Percentiles rank a stretch among this genome's conserved stretches.
These are phyloP conservation scores for Zaprionus davidi DNA, from an alignment of 1,140 invertebrate species.

Conservation along the genomic window DNA sequence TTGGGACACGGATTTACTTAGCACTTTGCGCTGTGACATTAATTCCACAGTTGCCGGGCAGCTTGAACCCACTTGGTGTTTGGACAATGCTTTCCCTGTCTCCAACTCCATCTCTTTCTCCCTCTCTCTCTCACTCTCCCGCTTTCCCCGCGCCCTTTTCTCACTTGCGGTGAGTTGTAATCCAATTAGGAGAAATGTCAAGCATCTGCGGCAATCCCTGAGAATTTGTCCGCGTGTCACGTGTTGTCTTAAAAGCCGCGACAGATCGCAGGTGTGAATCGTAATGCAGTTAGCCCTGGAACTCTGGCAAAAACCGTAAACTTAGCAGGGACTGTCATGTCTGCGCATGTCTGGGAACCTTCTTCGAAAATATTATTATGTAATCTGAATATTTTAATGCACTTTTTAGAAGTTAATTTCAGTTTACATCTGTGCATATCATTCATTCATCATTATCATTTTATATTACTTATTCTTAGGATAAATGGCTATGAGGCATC, in stretches of 20 bases:
- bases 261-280: conserved; percentile 56
- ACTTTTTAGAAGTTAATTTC: too few species aligned
- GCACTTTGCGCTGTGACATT: conserved; percentile 66
- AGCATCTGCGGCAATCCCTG: conserved; percentile 42
- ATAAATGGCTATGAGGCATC: too few species aligned
- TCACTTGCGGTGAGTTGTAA: conserved; percentile 43
- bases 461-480: too few species aligned
- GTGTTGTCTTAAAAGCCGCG: conserved; percentile 50
- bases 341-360: neutral
- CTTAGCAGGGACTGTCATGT: neutral
- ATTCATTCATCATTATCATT: too few species aligned
- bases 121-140: neutral
- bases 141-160: neutral
- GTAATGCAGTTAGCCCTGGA: conserved; percentile 21
- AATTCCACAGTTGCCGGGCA: conserved; percentile 60
- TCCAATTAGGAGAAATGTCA: conserved; percentile 78
- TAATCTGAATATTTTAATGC: too few species aligned
- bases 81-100: conserved; percentile 51
- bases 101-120: conserved; percentile 17
- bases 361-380: neutral
- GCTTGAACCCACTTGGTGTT: conserved; percentile 60
- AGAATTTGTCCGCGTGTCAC: conserved; percentile 58
- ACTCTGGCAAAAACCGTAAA: conserved; percentile 14
- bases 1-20: conserved; percentile 30
- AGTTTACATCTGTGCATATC: neutral